Evolutionary conservation across 2,113 vertebrate genomes (phyloP).

Genomic region (Ammospiza nelsoni): DNA sequence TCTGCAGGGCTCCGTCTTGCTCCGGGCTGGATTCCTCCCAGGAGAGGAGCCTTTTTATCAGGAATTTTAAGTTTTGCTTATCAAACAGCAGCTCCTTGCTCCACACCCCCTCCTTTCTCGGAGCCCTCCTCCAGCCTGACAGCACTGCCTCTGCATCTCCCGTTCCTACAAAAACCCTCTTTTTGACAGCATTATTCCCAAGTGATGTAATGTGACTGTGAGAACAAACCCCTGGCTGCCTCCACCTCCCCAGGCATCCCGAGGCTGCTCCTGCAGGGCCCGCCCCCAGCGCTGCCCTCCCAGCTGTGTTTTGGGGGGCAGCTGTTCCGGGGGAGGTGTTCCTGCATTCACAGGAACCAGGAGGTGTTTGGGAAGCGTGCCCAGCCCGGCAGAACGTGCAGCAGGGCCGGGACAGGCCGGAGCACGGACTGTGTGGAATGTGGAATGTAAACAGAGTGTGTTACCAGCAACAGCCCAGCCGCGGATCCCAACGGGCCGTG

Average conservation of each 20-base stretch:
- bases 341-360: background rate
- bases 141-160: background rate
- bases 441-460: slow-evolving; percentile 52
- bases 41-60: background rate
- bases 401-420: background rate
- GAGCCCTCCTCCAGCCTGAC: background rate
- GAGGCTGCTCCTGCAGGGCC: background rate
- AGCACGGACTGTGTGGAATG: slow-evolving; percentile 47
- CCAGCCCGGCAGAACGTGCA: background rate
- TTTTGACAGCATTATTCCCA: background rate
- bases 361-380: background rate
- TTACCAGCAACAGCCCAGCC: slow-evolving; percentile 39
- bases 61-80: background rate
- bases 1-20: background rate
- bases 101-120: accelerated
- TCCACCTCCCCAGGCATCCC: background rate
- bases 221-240: background rate
- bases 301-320: background rate
- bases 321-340: background rate
- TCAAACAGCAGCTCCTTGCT: background rate
- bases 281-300: background rate
- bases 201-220: background rate
- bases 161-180: background rate
- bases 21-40: background rate
- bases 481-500: background rate